Percentiles rank a stretch among this genome's conserved stretches.
These are phyloP conservation scores for Peribatodes rhomboidaria DNA, from an alignment of 2,888 invertebrate species.

Conservation along the genomic window DNA sequence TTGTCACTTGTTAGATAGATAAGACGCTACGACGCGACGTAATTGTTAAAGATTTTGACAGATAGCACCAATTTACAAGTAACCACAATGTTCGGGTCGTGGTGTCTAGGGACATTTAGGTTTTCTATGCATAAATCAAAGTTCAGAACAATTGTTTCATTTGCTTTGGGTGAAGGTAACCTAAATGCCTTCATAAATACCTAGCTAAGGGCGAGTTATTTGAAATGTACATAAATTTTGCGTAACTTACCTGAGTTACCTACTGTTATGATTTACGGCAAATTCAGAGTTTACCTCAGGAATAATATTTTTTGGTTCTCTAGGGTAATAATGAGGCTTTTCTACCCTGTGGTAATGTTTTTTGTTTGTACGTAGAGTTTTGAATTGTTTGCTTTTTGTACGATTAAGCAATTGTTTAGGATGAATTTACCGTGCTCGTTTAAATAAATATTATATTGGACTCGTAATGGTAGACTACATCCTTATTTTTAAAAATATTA, in stretches of 20 bases:
- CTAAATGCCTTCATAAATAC: conserved; percentile 41
- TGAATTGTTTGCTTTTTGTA: background rate
- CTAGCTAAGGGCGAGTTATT: conserved; percentile 31
- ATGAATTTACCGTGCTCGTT: no score
- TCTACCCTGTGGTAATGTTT: background rate
- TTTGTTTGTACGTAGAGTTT: background rate
- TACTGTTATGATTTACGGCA: conserved; percentile 40
- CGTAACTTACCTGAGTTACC: conserved; percentile 28
- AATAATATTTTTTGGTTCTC: conserved; percentile 10
- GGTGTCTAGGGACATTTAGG: no score
- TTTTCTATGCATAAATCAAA: no score
- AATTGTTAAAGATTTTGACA: no score
- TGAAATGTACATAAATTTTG: conserved; percentile 45
- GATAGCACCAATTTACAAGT: no score
- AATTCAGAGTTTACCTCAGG: conserved; percentile 28
- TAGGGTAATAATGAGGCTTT: conserved; percentile 9
- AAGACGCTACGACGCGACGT: no score
- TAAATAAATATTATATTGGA: no score
- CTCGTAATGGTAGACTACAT: no score
- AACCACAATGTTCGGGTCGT: no score
- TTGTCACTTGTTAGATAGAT: no score
- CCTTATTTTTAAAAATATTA: no score
- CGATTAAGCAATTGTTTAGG: background rate
- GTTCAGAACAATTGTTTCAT: conserved; percentile 41
- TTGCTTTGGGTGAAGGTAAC: conserved; percentile 26